These are phyloP conservation scores for Reticulitermes lucifugus DNA, from an alignment of 2,888 invertebrate genomes.

Conservation along the genomic window DNA sequence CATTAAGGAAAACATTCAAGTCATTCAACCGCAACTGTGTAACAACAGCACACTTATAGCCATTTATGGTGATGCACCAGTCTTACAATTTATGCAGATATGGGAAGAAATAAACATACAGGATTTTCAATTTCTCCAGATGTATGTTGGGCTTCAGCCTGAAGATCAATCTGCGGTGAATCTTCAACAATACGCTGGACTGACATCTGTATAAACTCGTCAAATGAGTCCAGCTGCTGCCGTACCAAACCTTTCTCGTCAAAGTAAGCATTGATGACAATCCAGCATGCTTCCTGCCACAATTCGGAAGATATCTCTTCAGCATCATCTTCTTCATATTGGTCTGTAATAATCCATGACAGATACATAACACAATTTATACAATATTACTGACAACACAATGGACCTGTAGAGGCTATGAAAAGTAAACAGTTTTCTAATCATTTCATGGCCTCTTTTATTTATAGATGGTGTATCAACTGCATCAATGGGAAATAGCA, in stretches of 20 bases:
- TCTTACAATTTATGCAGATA: too few relatives aligned
- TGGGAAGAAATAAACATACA: conserved; percentile 60
- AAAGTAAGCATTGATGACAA: conserved; percentile 99
- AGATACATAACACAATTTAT: not conserved
- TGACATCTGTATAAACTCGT: conserved; percentile 99
- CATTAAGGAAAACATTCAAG: too few relatives aligned
- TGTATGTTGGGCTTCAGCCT: conserved; percentile 96
- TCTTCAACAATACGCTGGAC: conserved; percentile 99
- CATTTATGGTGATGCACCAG: too few relatives aligned
- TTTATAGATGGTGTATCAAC: too few relatives aligned
- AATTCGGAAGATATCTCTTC: conserved; percentile 98
- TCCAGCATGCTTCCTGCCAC: conserved; percentile 99
- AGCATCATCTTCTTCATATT: conserved; percentile 86
- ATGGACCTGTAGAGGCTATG: too few relatives aligned
- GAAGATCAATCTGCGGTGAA: conserved; percentile 96
- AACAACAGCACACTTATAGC: too few relatives aligned
- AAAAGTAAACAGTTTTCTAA: too few relatives aligned
- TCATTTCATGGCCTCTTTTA: too few relatives aligned
- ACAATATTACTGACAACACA: too few relatives aligned
- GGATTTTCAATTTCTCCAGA: conserved; percentile 93
- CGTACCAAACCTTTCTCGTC: conserved; percentile 99
- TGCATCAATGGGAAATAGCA: too few relatives aligned
- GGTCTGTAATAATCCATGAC: conserved; percentile 57
- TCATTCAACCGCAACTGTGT: too few relatives aligned
- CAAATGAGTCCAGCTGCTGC: conserved; percentile 98